Evolutionary conservation across 1,140 invertebrate species (phyloP).

Genomic region (Hyposmocoma kahamanoa): DNA sequence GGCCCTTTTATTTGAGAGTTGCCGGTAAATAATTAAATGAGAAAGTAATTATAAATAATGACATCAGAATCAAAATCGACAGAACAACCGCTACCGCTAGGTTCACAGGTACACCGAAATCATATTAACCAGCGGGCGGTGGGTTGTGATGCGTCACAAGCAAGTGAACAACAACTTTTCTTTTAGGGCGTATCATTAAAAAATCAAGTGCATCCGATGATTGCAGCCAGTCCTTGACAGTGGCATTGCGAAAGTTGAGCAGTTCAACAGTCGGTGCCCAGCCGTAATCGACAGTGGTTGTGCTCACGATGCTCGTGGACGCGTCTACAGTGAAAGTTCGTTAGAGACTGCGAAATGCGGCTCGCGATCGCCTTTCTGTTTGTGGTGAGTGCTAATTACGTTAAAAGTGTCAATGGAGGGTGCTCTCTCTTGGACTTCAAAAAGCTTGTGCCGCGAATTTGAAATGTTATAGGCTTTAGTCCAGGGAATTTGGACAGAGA

Average conservation of each 20-base stretch:
- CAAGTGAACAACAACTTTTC: conserved; percentile 28
- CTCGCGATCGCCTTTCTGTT: conserved; percentile 63
- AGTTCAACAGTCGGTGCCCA: conserved; percentile 39
- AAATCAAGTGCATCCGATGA: conserved; percentile 22
- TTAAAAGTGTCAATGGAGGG: conserved; percentile 47
- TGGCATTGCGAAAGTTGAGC: conserved; percentile 27
- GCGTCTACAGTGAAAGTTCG: conserved; percentile 64
- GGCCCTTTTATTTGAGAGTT: too few species aligned
- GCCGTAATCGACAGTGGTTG: conserved; percentile 37
- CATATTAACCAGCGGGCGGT: too few species aligned
- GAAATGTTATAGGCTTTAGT: too few species aligned
- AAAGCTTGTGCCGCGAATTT: background rate
- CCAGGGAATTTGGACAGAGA: too few species aligned
- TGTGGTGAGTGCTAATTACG: conserved; percentile 67
- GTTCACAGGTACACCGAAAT: too few species aligned
- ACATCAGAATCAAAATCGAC: too few species aligned
- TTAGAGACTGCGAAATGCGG: conserved; percentile 59
- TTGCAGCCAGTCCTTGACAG: conserved; percentile 41
- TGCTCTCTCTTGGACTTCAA: conserved; percentile 16
- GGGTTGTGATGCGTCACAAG: too few species aligned
- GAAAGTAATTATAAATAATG: too few species aligned
- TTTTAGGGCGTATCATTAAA: conserved; percentile 14
- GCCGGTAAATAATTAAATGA: too few species aligned
- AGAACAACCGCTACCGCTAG: too few species aligned
- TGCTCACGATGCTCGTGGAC: conserved; percentile 43